phyloP scores from a whole-genome alignment of 2,888 invertebrate genomes.

The Incurvaria masculella region DNA sequence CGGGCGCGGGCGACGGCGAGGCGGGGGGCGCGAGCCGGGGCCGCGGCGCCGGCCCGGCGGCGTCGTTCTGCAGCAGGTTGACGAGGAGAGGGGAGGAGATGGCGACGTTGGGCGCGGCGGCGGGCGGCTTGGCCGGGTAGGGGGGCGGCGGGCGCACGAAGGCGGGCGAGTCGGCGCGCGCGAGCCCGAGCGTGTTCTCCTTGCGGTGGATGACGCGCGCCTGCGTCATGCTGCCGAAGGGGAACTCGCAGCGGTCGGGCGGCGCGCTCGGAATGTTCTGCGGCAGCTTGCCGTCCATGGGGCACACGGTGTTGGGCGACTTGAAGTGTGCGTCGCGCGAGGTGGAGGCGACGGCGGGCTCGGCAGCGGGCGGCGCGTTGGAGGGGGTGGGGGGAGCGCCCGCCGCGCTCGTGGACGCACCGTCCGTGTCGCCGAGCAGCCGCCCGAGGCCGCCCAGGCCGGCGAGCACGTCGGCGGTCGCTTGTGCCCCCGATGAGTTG shows the following conservation, averaged over 20 bases:
- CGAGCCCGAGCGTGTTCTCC: conserved; percentile 52
- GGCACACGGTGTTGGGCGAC: conserved; percentile 86
- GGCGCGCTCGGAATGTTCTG: conserved; percentile 53
- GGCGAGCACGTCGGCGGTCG: conserved; percentile 36
- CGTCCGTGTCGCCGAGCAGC: conserved; percentile 26
- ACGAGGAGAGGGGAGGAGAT: conserved; percentile 88
- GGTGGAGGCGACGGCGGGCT: conserved; percentile 34
- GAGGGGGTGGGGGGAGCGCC: conserved; percentile 18
- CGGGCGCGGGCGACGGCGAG: conserved; percentile 32
- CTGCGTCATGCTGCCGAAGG: conserved; percentile 90
- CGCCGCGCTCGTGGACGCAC: conserved; percentile 23
- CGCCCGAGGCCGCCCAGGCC: conserved; percentile 41
- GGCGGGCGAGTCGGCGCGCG: conserved; percentile 26
- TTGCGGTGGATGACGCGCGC: conserved; percentile 81
- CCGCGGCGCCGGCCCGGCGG: conserved; percentile 28
- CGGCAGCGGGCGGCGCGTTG: conserved; percentile 62
- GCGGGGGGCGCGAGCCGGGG: conserved; percentile 23
- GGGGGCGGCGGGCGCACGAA: conserved; percentile 24
- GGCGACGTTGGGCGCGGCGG: conserved; percentile 57
- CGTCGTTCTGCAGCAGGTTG: conserved; percentile 88
- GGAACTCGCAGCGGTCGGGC: conserved; percentile 66
- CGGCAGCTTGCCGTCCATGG: conserved; percentile 71
- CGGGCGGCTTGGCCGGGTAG: conserved; percentile 35
- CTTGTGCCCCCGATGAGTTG: conserved; percentile 21
- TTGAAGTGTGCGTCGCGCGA: conserved; percentile 57